Evolutionary conservation across 2,113 vertebrate species (phyloP).

Genomic region (Centropristis striata): DNA sequence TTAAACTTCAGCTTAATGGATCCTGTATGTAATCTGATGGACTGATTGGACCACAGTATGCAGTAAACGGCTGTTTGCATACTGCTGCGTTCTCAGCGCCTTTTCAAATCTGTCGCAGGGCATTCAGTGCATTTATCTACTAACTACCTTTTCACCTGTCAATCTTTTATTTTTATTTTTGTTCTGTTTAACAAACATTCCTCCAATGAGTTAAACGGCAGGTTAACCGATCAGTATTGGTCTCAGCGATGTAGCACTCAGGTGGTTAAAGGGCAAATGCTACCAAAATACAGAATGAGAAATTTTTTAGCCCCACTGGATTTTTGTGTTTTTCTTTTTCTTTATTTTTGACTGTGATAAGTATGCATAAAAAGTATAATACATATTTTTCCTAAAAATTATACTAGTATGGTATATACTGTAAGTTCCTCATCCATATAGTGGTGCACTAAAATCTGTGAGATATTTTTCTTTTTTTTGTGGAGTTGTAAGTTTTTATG

Average conservation of each 20-base stretch:
- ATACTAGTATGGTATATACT: conserved; percentile 63
- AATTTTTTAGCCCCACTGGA: conserved; percentile 64
- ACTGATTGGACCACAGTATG: conserved; percentile 66
- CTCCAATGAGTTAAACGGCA: conserved; percentile 77
- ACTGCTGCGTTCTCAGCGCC: conserved; percentile 56
- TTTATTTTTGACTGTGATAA: conserved; percentile 55
- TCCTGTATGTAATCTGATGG: conserved; percentile 28
- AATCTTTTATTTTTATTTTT: conserved; percentile 57
- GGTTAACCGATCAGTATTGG: conserved; percentile 66
- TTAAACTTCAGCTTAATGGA: conserved; percentile 51
- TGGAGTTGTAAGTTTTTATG: conserved; percentile 75
- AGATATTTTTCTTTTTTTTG: conserved; percentile 53
- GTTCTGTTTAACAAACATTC: conserved; percentile 83
- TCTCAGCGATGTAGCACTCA: conserved; percentile 68
- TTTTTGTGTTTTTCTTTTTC: conserved; percentile 42
- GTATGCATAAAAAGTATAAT: conserved; percentile 59
- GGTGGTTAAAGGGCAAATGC: conserved; percentile 76
- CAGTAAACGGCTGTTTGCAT: conserved; percentile 23
- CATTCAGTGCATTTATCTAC: conserved; percentile 71
- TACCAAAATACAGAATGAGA: conserved; percentile 62
- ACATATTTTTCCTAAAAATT: conserved; percentile 42
- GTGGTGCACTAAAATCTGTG: conserved; percentile 81
- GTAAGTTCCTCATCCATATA: conserved; percentile 68
- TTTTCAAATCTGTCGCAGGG: conserved; percentile 62
- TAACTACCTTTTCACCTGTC: conserved; percentile 74